Base-by-base conservation (phyloP, 2,797 vertebrate species). In the Florisuga fusca region DNA sequence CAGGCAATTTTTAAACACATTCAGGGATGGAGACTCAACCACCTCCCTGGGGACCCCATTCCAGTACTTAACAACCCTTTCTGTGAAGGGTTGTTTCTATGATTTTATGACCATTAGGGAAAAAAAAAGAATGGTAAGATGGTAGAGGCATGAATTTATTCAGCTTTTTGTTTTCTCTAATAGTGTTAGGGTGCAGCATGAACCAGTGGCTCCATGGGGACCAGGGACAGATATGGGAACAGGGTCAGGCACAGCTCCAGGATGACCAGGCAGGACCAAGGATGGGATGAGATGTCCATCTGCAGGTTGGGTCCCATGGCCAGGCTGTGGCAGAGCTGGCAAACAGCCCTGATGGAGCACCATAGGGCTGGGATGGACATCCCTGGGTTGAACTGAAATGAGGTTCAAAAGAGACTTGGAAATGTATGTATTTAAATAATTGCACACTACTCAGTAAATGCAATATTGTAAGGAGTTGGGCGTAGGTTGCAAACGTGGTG, bases 151-250 rank as follows among this genome's bases (percentile, higher is more conserved):
- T 34, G 26, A 61, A 66, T 94, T 94, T 88, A 54, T 94, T 77
- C 34, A 86, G 38, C 34, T 84, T 84, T 78, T 7, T 85, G n/a
- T 84, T 91, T 93, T 84, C 54, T 93, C 84, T 76, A 85, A 73
- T 33, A 59, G 63, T 3, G 2, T 7, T 64, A 63, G 34, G 26
- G 36, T 57, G 31, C 21, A 81, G 43, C 19, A n/a, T 72, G 64
- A 58, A 45, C 45, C 0, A 0, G 25, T 69, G 71, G 50, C 62
- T 89, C 19, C 5, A 26, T 76, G 51, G n/a, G 55, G 19, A 66
- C 19, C 33, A 50, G n/a, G 63, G 51, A 17, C 63, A 84, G 67
- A 18, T 19, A 36, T 0, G 2, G 27, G 13, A 57, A 61, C 11
- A 57, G 31, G 12, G 25, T 72, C 63, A 93, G 33, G 55, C 12